Conservation (phyloP, 2,888 invertebrate species). For the Erebia epiphron region DNA sequence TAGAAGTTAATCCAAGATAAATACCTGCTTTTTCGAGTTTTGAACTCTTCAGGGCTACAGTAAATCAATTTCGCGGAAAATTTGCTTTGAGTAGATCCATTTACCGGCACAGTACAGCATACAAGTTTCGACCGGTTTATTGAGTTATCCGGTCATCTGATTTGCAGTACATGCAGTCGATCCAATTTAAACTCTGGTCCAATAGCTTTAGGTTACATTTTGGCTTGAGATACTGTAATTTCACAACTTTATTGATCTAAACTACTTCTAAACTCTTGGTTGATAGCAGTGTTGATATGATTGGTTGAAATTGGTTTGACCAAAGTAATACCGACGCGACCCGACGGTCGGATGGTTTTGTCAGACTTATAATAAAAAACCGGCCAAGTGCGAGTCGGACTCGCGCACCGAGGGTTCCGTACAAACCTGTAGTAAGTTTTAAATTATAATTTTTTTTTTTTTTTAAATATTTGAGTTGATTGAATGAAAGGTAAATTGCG, state of each 20-base stretch:
- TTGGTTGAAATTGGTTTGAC: no score
- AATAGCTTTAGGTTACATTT: background rate
- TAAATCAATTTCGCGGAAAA: slow-evolving; percentile 13
- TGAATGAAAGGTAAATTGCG: no score
- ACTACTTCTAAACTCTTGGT: background rate
- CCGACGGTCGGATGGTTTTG: no score
- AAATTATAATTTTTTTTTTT: no score
- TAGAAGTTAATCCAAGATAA: no score
- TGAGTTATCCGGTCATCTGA: slow-evolving; percentile 16
- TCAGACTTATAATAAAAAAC: no score
- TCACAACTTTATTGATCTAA: background rate
- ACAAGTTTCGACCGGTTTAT: slow-evolving; percentile 5
- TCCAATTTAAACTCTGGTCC: background rate
- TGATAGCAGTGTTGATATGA: background rate
- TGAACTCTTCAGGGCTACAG: background rate
- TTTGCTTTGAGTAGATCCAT: background rate
- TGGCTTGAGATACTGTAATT: background rate
- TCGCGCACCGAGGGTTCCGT: no score
- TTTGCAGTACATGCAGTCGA: background rate
- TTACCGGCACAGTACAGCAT: slow-evolving; percentile 2
- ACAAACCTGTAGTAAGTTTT: no score
- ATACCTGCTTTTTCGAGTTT: background rate
- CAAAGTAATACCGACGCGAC: no score
- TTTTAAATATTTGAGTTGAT: no score
- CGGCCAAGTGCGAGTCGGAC: no score